These are phyloP conservation scores for Lamprotornis superbus DNA, from an alignment of 2,113 vertebrate species.

Conservation along the genomic window DNA sequence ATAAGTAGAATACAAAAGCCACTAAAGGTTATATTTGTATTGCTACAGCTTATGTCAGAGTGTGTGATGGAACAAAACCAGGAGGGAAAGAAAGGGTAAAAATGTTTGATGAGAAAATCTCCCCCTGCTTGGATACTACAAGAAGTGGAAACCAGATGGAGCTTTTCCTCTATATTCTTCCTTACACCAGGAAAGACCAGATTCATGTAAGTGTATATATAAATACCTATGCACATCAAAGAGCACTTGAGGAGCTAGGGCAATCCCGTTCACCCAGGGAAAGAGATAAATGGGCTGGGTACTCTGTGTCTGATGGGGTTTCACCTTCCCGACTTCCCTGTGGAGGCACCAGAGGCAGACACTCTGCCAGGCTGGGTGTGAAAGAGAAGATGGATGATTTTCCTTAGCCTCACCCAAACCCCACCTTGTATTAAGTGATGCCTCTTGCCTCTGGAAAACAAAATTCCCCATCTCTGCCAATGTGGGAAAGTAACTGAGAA, in stretches of 20 bases:
- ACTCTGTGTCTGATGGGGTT: background rate
- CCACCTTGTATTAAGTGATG: background rate
- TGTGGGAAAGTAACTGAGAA: background rate
- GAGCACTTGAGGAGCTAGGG: background rate
- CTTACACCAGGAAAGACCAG: background rate
- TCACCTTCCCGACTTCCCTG: background rate
- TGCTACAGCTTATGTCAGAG: background rate
- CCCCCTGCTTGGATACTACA: background rate
- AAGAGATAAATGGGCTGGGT: background rate
- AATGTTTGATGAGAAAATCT: background rate
- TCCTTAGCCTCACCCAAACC: background rate
- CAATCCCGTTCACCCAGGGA: background rate
- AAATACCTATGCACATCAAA: background rate
- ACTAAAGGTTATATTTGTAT: background rate
- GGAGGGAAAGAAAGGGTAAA: background rate
- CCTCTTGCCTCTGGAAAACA: background rate
- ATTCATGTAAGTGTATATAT: background rate
- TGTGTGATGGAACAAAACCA: background rate
- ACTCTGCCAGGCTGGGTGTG: background rate
- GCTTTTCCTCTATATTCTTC: background rate
- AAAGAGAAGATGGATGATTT: background rate
- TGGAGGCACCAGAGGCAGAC: background rate
- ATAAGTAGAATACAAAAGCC: background rate
- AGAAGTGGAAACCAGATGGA: background rate
- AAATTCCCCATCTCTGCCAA: background rate